These are phyloP conservation scores for Drosophila rubida DNA, from an alignment of 2,888 invertebrate species.

Conservation along the genomic window DNA sequence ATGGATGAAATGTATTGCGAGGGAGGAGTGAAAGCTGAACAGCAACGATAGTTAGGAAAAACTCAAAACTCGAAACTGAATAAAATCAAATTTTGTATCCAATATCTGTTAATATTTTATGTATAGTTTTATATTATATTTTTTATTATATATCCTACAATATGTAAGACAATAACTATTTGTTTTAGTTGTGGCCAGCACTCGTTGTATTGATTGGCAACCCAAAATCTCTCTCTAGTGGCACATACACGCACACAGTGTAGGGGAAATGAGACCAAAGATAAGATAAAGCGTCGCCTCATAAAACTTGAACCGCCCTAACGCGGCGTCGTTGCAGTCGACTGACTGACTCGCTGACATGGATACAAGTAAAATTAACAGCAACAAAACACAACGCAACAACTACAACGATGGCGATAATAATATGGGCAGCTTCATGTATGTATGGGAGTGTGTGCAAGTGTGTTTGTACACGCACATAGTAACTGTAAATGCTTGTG, in stretches of 20 bases:
- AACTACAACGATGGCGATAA: constrained; percentile 4
- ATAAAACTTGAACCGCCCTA: constrained; percentile 52
- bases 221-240: not conserved
- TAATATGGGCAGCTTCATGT: constrained; percentile 31
- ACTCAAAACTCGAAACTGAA: no score
- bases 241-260: not conserved
- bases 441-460: constrained; percentile 3
- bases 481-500: constrained; percentile 52
- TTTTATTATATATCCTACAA: not conserved
- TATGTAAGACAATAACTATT: not conserved
- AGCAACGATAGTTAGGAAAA: not conserved
- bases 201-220: constrained; percentile 10
- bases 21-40: not conserved
- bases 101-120: no score
- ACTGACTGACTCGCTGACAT: constrained; percentile 41
- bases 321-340: constrained; percentile 18
- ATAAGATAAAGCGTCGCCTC: constrained; percentile 44
- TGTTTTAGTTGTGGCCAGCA: no score
- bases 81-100: no score
- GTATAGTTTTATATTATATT: no score
- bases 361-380: constrained; percentile 62
- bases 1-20: not conserved
- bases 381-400: constrained; percentile 18
- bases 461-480: constrained; percentile 14
- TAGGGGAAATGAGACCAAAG: constrained; percentile 26